Evolutionary conservation across 1,140 invertebrate genomes (phyloP).

Genomic region (Brachionus plicatilis): DNA sequence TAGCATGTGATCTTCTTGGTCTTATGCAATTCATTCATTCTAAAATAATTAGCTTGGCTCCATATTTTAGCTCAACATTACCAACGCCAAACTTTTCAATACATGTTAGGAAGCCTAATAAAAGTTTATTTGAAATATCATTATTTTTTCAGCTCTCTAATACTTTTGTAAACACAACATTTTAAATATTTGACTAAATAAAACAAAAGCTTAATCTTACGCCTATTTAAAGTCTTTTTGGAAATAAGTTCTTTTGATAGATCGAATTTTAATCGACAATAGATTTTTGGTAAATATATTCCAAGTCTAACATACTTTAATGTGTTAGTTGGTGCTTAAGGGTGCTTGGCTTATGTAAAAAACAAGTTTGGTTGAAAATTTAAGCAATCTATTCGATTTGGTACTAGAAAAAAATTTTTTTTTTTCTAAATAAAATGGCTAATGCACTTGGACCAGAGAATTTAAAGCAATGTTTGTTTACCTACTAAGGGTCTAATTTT

Average conservation of each 20-base stretch:
- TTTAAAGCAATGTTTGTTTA: background rate
- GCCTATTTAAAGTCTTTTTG: background rate
- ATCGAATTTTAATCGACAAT: background rate
- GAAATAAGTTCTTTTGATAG: background rate
- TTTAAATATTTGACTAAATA: background rate
- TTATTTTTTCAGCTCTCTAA: background rate
- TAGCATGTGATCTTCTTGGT: background rate
- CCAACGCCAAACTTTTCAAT: background rate
- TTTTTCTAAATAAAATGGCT: background rate
- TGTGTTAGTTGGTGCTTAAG: background rate
- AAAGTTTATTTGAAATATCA: background rate
- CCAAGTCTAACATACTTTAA: background rate
- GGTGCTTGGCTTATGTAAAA: background rate
- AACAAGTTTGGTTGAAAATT: background rate
- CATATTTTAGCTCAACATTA: background rate
- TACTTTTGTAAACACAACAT: background rate
- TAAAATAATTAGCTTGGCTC: background rate
- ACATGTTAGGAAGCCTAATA: background rate
- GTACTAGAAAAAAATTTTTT: no score
- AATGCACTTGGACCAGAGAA: background rate
- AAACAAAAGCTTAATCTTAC: background rate
- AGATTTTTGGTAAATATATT: background rate
- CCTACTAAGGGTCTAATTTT: background rate
- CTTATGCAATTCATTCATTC: background rate
- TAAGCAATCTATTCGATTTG: no score